phyloP scores from a whole-genome alignment of 1,140 invertebrate genomes.

The Diorhabda carinulata region DNA sequence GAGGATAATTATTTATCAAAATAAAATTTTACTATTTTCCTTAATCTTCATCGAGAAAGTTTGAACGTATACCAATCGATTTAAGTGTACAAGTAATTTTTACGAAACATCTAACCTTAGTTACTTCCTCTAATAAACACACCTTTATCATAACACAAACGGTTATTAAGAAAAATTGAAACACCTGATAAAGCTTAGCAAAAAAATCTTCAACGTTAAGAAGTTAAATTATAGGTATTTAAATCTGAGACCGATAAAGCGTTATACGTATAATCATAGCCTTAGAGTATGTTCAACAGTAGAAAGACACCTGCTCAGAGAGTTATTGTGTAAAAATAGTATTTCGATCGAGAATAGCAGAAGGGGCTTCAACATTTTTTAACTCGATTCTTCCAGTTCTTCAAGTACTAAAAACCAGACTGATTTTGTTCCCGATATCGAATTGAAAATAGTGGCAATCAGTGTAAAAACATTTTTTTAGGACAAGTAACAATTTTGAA shows the following conservation, averaged over 20 bases:
- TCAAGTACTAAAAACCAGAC: neutral
- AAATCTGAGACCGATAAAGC: neutral
- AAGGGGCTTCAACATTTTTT: neutral
- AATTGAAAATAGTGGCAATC: too few relatives aligned
- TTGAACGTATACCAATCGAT: too few relatives aligned
- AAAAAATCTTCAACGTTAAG: neutral
- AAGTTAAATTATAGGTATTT: slow-evolving; percentile 1
- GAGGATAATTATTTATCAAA: too few relatives aligned
- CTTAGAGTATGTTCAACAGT: neutral
- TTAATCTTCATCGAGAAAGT: too few relatives aligned
- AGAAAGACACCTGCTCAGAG: neutral
- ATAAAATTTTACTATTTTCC: too few relatives aligned
- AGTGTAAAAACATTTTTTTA: too few relatives aligned
- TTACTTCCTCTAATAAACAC: too few relatives aligned
- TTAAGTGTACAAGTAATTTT: too few relatives aligned
- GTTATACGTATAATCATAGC: slow-evolving; percentile 1
- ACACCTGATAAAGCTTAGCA: neutral
- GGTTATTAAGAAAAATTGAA: neutral
- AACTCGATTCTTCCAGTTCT: neutral
- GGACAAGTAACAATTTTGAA: neutral
- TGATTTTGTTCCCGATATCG: neutral
- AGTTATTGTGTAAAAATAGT: slow-evolving; percentile 1
- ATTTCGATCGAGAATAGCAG: neutral
- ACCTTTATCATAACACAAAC: too few relatives aligned
- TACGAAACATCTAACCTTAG: too few relatives aligned